Conservation (phyloP, 2,113 vertebrate species). For the Notechis scutatus region DNA sequence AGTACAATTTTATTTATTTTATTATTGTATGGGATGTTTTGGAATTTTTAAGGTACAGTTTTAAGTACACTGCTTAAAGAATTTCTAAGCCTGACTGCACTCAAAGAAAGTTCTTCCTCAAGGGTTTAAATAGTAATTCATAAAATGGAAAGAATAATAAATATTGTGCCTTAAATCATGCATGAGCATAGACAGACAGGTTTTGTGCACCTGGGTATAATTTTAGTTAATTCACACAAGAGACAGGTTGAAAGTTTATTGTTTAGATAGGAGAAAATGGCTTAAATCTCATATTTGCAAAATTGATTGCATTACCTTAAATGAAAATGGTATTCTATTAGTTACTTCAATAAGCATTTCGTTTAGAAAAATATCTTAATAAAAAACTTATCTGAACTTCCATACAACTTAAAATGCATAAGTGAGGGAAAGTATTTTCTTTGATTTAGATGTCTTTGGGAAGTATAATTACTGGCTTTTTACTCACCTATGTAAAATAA, state of each 20-base stretch:
- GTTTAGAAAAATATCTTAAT: constrained; percentile 72
- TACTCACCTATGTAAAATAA: constrained; percentile 84
- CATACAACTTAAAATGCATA: constrained; percentile 75
- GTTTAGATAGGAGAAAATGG: constrained; percentile 63
- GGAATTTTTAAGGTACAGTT: constrained; percentile 59
- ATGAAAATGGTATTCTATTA: constrained; percentile 74
- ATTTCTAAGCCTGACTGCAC: constrained; percentile 59
- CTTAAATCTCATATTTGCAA: constrained; percentile 72
- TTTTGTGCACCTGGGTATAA: constrained; percentile 74
- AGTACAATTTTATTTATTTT: constrained; percentile 42
- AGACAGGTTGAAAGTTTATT: constrained; percentile 75
- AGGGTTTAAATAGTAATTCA: constrained; percentile 77
- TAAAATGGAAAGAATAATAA: constrained; percentile 78
- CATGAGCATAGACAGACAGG: constrained; percentile 65
- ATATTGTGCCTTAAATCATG: constrained; percentile 75
- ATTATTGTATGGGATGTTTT: constrained; percentile 60
- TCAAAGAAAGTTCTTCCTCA: constrained; percentile 74
- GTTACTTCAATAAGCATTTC: constrained; percentile 66
- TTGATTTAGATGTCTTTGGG: constrained; percentile 81
- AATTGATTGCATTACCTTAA: constrained; percentile 75
- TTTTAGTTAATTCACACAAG: constrained; percentile 77
- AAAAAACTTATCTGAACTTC: constrained; percentile 77
- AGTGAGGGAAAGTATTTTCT: constrained; percentile 78
- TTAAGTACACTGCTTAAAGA: constrained; percentile 58
- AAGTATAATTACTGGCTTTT: constrained; percentile 83